Evolutionary conservation across 2,888 invertebrate genomes (phyloP).

Genomic region (Pristionchus maxplancki): DNA sequence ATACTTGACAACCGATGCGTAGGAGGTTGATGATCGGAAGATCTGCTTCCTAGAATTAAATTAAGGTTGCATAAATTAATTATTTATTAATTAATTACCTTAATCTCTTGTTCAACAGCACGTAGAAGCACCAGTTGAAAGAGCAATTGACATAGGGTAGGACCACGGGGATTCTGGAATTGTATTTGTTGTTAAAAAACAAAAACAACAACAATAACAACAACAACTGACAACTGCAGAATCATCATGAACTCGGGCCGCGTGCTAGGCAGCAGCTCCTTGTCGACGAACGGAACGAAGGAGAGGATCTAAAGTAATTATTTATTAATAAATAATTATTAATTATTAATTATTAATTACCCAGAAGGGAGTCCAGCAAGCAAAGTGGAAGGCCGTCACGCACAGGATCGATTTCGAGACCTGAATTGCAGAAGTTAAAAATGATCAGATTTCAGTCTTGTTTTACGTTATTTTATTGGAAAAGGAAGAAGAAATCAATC

Average conservation of each 20-base stretch:
- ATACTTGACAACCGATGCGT: slow-evolving; percentile 18
- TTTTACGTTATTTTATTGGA: too few species aligned
- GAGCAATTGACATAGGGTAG: slow-evolving; percentile 58
- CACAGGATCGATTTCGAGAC: slow-evolving; percentile 58
- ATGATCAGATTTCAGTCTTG: too few species aligned
- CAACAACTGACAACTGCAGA: slow-evolving; percentile 18
- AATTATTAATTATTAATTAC: background rate
- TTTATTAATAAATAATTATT: background rate
- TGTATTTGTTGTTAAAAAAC: too few species aligned
- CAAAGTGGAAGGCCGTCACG: slow-evolving; percentile 59
- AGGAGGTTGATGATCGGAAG: slow-evolving; percentile 56
- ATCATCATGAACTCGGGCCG: slow-evolving; percentile 30
- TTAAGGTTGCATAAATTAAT: background rate
- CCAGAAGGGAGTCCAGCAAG: slow-evolving; percentile 60
- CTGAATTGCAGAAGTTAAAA: slow-evolving; percentile 45
- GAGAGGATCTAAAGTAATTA: background rate
- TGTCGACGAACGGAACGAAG: slow-evolving; percentile 28
- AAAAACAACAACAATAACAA: too few species aligned
- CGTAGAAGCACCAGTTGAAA: slow-evolving; percentile 61
- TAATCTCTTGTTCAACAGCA: slow-evolving; percentile 56
- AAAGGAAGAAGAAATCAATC: too few species aligned
- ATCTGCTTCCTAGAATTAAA: slow-evolving; percentile 53
- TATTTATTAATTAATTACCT: slow-evolving; percentile 36
- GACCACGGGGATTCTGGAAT: slow-evolving; percentile 45
- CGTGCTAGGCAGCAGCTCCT: background rate